Evolutionary conservation across 2,113 vertebrate species (phyloP), one percentile per base, ranked within the genome.

Genomic region (Labeo catla): DNA sequence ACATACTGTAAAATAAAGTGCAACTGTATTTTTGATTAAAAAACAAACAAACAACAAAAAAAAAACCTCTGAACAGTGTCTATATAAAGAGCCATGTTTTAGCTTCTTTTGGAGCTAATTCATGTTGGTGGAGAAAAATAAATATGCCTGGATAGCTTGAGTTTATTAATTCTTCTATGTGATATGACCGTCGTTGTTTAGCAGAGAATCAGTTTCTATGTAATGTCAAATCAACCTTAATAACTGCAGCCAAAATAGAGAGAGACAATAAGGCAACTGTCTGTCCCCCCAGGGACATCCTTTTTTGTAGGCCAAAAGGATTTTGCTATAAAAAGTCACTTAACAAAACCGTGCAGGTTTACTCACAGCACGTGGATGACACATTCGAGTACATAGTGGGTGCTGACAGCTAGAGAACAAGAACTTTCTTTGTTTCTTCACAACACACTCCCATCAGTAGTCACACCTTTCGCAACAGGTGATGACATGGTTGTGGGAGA

Each of bases 331-430:
- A 12, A 78, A 59, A 65, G 2, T 28, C 11, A 65, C 39, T 65
- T 10, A 43, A 47, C 8, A 43, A 47, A 13, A 4, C 0, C 2
- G 6, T 45, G 21, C 57, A 23, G 16, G 21, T 80, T 15, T 63
- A 47, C 43, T 16, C 45, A 16, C 47, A 65, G 79, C 43, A 66
- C 5, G 8, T 66, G 59, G 2, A n/a, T 8, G 21, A 9, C n/a
- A 9, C 21, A 61, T 9, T n/a, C n/a, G 21, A 61, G 1, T n/a
- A 4, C 13, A 81, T 49, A 66, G 19, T 6, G 59, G 77, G 39
- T 8, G 45, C 6, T 87, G 86, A 45, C 88, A 87, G 83, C 52
- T 21, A 45, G 54, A n/a, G 84, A 87, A 89, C 84, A 89, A 89
- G 83, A 68, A 1, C 10, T 7, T 28, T 47, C 23, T 87, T 73